Conservation (phyloP, 2,113 vertebrate species). For the Machaerirhynchus nigripectus region DNA sequence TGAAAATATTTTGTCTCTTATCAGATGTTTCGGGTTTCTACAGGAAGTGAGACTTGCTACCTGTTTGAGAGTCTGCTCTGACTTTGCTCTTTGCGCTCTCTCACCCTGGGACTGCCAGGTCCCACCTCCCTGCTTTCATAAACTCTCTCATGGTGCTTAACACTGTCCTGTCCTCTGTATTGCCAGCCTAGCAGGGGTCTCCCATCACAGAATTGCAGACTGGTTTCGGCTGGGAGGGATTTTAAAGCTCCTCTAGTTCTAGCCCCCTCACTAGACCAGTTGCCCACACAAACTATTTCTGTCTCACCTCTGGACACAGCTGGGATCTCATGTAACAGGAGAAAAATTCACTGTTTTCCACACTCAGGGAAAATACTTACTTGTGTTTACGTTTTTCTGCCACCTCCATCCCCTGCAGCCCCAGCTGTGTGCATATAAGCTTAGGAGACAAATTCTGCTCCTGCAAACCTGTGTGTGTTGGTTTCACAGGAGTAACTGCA, state of each 20-base stretch:
- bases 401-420: background rate
- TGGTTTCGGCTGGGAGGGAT: background rate
- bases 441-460: background rate
- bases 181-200: background rate
- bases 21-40: background rate
- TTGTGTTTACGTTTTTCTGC: background rate
- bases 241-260: background rate
- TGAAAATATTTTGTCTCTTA: conserved; percentile 8
- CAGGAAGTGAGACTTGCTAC: background rate
- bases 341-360: background rate
- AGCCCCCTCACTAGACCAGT: background rate
- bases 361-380: background rate
- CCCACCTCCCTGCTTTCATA: background rate
- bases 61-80: background rate
- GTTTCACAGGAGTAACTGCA: background rate
- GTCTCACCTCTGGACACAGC: background rate
- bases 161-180: background rate
- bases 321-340: background rate
- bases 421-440: background rate
- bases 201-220: background rate
- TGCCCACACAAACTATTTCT: background rate
- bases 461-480: background rate
- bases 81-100: background rate
- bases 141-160: background rate
- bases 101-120: background rate